Evolutionary conservation across 1,140 invertebrate species (phyloP), one percentile per base, ranked within the genome.

Genomic region (Drosophila nikananu): DNA sequence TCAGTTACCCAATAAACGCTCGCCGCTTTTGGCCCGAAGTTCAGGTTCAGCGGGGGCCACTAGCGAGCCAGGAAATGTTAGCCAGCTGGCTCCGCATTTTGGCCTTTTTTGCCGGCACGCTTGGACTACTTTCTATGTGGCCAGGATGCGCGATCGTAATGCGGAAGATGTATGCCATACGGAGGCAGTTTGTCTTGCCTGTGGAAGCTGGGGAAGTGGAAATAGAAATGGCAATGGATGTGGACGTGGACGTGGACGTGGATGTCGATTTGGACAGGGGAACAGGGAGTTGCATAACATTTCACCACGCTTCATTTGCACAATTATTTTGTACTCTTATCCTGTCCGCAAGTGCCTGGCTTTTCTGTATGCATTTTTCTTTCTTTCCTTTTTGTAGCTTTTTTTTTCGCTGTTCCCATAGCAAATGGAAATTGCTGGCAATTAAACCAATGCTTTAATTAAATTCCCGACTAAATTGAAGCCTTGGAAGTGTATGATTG

Each of bases 91-190:
- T 52, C 42, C 12, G 35, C 61, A 62, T 60, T 64, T 66, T 83
- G 72, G 80, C 63, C 81, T 80, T 83, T 80, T 72, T 80, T 81
- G 77, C 66, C 61, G 52, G 79, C 76, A 70, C 41, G 81, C 72
- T 83, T 91, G 87, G 80, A 81, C 83, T 91, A 91, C 87, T 91
- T 91, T 91, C 87, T 90, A 80, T 64, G 80, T 64, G 80, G 55
- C 76, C 86, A 91, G 86, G 86, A 91, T 91, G 80, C 86, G 82
- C 62, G 71, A 62, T 48, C 32, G 42, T 72, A 90, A 90, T 90
- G 86, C 86, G 86, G 86, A 90, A 90, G 81, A 76, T 80, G 42
- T 35, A 54, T 55, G 19, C 23, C n/a, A 42, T 74, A 60, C 76
- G 60, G 71, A 61, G 60, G 67, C 49, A 64, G 52, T 62, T 77